Conservation (phyloP, 2,113 vertebrate genomes). For the Acinonyx jubatus region DNA sequence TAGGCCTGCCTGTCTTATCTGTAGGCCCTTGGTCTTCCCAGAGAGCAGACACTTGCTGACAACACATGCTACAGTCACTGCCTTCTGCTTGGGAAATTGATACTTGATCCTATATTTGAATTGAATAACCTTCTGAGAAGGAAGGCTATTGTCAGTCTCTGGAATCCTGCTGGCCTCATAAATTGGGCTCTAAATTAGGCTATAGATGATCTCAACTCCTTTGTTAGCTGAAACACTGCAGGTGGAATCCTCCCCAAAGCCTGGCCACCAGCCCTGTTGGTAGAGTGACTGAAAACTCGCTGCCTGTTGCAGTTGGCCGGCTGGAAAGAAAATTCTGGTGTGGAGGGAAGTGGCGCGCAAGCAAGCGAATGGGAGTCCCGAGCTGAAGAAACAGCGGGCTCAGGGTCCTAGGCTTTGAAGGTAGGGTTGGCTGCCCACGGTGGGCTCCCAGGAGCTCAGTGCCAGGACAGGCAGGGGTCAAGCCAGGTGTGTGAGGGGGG, state of each 20-base stretch:
- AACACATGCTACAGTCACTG: neutral
- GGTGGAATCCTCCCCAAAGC: too few species aligned
- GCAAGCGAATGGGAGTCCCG: too few species aligned
- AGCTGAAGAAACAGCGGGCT: neutral
- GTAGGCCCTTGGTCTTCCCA: neutral
- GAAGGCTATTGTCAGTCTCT: neutral
- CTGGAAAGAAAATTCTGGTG: neutral
- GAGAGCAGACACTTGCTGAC: neutral
- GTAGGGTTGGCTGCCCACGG: neutral
- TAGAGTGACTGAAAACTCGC: neutral
- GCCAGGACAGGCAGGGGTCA: neutral
- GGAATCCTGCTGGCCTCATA: neutral
- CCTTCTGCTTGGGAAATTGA: slow-evolving; percentile 39
- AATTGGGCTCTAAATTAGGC: neutral
- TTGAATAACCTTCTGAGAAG: slow-evolving; percentile 36
- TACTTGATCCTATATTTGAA: slow-evolving; percentile 54
- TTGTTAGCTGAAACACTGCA: neutral
- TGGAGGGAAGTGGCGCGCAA: neutral
- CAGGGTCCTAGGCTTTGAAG: too few species aligned
- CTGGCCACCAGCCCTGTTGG: neutral
- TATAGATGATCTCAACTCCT: slow-evolving; percentile 5
- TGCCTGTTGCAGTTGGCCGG: neutral
- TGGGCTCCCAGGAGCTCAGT: neutral
- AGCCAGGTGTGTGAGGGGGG: neutral
- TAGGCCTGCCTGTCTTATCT: too few species aligned